Conservation (phyloP, 1,140 invertebrate genomes). For the Pteromalus puparum region DNA sequence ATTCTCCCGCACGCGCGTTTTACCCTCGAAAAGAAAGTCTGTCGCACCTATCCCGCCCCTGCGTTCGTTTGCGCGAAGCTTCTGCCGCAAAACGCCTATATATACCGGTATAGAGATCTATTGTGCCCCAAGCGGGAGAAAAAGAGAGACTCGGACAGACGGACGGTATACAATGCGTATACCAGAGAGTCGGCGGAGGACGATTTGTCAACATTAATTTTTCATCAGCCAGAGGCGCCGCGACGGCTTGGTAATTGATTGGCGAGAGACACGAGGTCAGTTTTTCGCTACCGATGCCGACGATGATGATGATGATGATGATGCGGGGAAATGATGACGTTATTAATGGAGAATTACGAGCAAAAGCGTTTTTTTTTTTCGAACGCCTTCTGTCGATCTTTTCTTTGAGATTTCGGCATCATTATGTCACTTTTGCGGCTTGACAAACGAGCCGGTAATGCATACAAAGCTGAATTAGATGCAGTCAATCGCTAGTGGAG, state of each 20-base stretch:
- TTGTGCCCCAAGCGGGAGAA: background rate
- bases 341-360: slow-evolving; percentile 15
- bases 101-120: background rate
- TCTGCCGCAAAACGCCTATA: slow-evolving; percentile 43
- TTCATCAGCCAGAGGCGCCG: slow-evolving; percentile 33
- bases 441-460: background rate
- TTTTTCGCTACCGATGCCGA: background rate
- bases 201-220: slow-evolving; percentile 48
- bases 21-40: slow-evolving; percentile 3
- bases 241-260: slow-evolving; percentile 26
- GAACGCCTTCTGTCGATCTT: background rate
- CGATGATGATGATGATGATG: background rate
- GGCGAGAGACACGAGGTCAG: background rate
- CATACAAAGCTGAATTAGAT: slow-evolving; percentile 1
- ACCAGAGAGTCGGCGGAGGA: background rate
- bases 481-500: background rate
- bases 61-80: slow-evolving; percentile 33
- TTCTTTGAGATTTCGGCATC: background rate
- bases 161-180: background rate
- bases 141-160: background rate
- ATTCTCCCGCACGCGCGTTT: background rate
- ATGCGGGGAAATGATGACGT: slow-evolving; percentile 12
- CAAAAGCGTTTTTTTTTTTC: background rate
- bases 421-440: background rate
- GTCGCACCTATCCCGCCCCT: background rate